phyloP scores from a whole-genome alignment of 2,797 vertebrate species.

The Zalophus californianus region DNA sequence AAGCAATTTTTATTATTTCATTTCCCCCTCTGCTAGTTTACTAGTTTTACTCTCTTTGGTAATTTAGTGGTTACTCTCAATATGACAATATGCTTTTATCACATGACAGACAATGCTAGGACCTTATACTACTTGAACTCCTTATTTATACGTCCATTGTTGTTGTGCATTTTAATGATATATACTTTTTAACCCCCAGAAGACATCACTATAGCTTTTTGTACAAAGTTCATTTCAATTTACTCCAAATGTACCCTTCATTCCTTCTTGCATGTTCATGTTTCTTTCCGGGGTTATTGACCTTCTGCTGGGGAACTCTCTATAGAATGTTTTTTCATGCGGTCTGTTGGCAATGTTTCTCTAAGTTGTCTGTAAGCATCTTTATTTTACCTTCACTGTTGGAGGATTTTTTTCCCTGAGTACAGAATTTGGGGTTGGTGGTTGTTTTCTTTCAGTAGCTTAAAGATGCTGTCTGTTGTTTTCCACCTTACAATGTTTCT shows the following conservation, averaged over 20 bases:
- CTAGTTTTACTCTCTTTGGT: not conserved
- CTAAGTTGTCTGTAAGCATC: not conserved
- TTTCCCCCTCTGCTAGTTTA: not conserved
- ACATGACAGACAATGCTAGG: not conserved
- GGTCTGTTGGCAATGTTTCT: not conserved
- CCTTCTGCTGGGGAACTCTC: not conserved
- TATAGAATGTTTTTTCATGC: not conserved
- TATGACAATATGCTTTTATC: not conserved
- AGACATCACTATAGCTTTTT: not conserved
- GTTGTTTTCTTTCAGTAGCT: not conserved
- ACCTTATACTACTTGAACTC: not conserved
- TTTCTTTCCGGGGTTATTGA: not conserved
- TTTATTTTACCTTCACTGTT: not conserved
- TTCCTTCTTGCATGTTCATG: not conserved
- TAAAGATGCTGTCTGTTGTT: not conserved
- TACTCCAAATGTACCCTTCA: not conserved
- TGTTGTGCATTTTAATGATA: not conserved
- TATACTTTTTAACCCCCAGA: not conserved
- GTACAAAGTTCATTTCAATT: not conserved
- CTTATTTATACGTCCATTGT: not conserved
- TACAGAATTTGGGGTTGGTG: not conserved
- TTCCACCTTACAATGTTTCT: not conserved
- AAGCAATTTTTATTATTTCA: not conserved
- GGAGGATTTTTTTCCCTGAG: not conserved
- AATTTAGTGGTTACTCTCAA: not conserved